Evolutionary conservation across 2,797 vertebrate genomes (phyloP).

Genomic region (Ceryle rudis): DNA sequence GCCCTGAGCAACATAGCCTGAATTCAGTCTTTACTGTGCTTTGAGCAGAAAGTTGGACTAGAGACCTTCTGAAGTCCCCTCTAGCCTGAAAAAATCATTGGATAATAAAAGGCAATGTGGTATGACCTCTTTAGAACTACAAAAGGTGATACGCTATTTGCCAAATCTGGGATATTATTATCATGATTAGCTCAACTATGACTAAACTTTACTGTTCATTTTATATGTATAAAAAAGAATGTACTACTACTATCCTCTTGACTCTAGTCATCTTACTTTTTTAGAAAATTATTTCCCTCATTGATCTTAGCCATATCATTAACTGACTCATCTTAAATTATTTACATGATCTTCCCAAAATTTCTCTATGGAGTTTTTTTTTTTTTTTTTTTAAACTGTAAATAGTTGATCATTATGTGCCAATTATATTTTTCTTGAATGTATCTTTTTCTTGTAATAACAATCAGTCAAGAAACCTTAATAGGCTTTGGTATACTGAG

Average conservation of each 20-base stretch:
- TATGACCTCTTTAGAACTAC: neutral
- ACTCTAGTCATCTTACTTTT: neutral
- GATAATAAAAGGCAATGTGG: neutral
- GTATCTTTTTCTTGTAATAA: conserved; percentile 5
- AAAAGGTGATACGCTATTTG: neutral
- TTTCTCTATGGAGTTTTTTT: neutral
- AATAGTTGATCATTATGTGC: neutral
- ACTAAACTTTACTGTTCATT: neutral
- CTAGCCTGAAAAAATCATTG: neutral
- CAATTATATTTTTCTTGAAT: neutral
- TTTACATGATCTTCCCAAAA: neutral
- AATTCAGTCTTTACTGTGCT: neutral
- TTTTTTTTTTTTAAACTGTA: neutral
- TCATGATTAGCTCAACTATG: neutral
- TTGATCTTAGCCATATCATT: neutral
- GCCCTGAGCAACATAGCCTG: neutral
- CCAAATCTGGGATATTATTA: neutral
- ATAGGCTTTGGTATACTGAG: neutral
- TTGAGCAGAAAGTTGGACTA: neutral
- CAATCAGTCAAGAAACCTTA: neutral
- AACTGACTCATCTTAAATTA: conserved; percentile 3
- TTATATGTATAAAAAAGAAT: neutral
- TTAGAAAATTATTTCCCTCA: neutral
- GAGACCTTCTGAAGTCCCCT: neutral
- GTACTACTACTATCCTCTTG: neutral